phyloP scores from a whole-genome alignment of 2,113 vertebrate species.

The Carlito syrichta region DNA sequence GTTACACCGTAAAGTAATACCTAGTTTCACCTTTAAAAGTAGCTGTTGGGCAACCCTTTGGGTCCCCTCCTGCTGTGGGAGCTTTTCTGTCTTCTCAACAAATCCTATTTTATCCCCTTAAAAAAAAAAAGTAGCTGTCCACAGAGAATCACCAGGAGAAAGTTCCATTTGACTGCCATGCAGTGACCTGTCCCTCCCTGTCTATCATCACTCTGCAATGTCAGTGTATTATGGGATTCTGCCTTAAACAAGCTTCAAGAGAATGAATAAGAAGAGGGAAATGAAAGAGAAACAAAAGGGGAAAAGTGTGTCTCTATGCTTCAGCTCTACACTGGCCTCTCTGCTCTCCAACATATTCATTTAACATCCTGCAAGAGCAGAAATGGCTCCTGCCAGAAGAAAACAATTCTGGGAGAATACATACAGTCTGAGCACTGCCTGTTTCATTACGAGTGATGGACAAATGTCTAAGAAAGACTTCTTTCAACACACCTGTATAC shows the following conservation, averaged over 20 bases:
- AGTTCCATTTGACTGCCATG: not conserved
- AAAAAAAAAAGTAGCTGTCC: not conserved
- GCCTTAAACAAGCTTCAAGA: not conserved
- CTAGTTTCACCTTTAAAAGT: not conserved
- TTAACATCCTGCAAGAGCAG: not conserved
- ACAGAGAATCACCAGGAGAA: not conserved
- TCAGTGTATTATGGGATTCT: not conserved
- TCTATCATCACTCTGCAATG: rapidly evolving
- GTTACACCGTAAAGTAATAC: not conserved
- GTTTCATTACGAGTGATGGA: not conserved
- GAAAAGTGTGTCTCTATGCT: not conserved
- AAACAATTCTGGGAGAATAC: not conserved
- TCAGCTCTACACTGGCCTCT: not conserved
- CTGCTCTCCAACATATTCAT: not conserved
- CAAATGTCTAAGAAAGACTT: not conserved
- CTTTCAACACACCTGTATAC: not conserved
- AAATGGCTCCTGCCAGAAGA: not conserved
- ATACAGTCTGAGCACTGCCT: not conserved
- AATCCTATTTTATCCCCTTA: no score
- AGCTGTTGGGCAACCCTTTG: no score
- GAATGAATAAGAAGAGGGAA: not conserved
- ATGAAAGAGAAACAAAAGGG: not conserved
- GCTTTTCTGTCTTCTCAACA: no score
- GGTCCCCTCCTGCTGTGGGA: no score
- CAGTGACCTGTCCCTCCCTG: not conserved